These are phyloP conservation scores for Otolemur crassicaudatus DNA, from an alignment of 2,797 vertebrate genomes.

Conservation along the genomic window DNA sequence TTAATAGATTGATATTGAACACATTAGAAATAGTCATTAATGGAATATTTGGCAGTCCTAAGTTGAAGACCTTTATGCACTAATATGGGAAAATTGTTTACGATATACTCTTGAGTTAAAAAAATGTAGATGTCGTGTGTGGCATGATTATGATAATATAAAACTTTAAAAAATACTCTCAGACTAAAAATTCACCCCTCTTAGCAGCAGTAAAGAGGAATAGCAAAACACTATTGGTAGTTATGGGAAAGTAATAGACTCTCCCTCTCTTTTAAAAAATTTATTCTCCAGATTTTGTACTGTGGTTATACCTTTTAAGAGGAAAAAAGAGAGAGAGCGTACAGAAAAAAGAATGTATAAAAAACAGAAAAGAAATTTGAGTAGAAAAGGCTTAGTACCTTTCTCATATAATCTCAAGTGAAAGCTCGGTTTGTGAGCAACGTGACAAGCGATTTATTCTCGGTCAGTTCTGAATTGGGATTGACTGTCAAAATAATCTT, in stretches of 20 bases:
- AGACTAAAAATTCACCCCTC: not conserved
- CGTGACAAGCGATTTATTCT: not conserved
- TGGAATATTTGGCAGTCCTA: not conserved
- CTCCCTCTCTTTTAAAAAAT: not conserved
- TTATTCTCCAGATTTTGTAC: not conserved
- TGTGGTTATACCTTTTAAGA: conserved; percentile 9
- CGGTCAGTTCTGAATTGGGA: not conserved
- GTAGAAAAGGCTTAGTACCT: not conserved
- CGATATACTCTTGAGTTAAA: not conserved
- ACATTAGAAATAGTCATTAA: not conserved
- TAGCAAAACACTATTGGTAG: not conserved
- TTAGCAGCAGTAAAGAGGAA: not conserved
- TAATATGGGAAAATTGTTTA: not conserved
- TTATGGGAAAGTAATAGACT: not conserved
- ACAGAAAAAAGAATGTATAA: not conserved
- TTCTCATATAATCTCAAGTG: not conserved
- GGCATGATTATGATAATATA: not conserved
- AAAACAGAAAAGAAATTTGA: not conserved
- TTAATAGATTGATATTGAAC: not conserved
- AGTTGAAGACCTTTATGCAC: conserved; percentile 1
- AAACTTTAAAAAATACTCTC: not conserved
- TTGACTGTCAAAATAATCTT: conserved; percentile 28
- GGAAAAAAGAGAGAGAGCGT: not conserved
- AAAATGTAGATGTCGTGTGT: not conserved
- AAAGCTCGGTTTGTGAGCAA: conserved; percentile 21